These are phyloP conservation scores for Nibea coibor DNA, from an alignment of 2,113 vertebrate species.

Conservation along the genomic window DNA sequence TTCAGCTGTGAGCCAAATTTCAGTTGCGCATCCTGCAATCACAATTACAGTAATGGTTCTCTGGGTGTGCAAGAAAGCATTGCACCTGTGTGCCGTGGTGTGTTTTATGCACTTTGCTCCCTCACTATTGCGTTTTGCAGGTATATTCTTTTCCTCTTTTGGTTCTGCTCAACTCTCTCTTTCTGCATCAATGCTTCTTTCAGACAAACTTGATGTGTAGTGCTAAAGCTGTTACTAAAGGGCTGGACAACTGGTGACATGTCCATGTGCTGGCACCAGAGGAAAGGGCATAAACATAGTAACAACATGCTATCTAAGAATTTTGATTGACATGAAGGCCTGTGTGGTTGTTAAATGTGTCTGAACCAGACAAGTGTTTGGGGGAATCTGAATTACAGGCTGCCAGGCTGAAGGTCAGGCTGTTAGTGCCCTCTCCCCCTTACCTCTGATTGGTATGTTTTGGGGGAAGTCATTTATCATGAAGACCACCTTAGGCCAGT, in stretches of 20 bases:
- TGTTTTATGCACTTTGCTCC: neutral
- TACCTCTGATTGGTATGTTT: constrained; percentile 10
- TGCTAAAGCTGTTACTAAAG: constrained; percentile 69
- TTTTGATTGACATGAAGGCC: constrained; percentile 26
- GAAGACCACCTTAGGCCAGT: constrained; percentile 14
- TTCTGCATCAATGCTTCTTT: neutral
- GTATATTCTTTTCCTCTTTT: neutral
- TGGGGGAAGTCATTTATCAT: constrained; percentile 38
- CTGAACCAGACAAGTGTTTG: constrained; percentile 45
- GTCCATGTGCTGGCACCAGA: constrained; percentile 58
- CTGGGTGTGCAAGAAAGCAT: neutral
- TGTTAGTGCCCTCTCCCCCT: constrained; percentile 34
- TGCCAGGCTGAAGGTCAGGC: constrained; percentile 48
- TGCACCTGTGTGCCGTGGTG: neutral
- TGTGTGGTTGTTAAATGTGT: constrained; percentile 33
- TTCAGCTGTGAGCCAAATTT: neutral
- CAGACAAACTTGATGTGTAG: constrained; percentile 63
- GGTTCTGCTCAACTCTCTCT: neutral
- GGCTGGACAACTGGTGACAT: constrained; percentile 38
- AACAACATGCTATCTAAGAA: constrained; percentile 13
- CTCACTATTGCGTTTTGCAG: neutral
- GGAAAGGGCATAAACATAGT: neutral
- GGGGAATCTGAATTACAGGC: constrained; percentile 47
- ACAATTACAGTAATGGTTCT: neutral
- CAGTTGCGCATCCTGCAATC: neutral